Conservation (phyloP, 1,140 invertebrate genomes). For the Chlorops oryzae region DNA sequence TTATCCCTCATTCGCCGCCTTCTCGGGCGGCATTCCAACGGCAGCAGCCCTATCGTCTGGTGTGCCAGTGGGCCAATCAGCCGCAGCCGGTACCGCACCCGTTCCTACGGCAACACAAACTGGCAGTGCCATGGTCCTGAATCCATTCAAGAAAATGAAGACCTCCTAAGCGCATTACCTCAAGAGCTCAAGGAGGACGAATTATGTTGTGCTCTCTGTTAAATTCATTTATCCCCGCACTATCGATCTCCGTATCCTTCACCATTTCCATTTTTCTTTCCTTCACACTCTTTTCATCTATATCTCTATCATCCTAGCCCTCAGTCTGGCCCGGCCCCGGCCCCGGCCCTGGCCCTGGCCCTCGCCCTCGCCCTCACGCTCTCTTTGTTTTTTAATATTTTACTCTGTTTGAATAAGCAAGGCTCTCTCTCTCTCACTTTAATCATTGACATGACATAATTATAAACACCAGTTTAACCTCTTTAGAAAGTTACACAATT, state of each 20-base stretch:
- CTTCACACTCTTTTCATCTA: too few relatives aligned
- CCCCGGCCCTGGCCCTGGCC: background rate
- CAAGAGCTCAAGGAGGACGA: background rate
- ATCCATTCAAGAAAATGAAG: constrained; percentile 83
- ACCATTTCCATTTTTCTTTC: too few relatives aligned
- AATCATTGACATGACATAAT: too few relatives aligned
- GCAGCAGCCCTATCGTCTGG: constrained; percentile 18
- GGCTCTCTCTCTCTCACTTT: too few relatives aligned
- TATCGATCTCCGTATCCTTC: too few relatives aligned
- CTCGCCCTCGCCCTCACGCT: background rate
- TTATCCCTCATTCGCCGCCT: constrained; percentile 22
- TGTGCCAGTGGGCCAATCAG: constrained; percentile 10
- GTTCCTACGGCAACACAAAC: constrained; percentile 43
- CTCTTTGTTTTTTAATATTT: background rate
- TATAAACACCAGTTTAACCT: too few relatives aligned
- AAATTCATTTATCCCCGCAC: too few relatives aligned
- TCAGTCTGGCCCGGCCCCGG: too few relatives aligned
- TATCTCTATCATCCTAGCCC: too few relatives aligned
- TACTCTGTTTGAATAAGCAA: too few relatives aligned
- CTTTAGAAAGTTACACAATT: too few relatives aligned
- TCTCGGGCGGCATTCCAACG: constrained; percentile 26
- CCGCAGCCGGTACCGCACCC: constrained; percentile 29
- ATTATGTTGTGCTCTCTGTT: too few relatives aligned
- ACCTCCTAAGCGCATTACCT: constrained; percentile 59
- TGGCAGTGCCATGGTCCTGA: constrained; percentile 59